Percentiles rank a stretch among this genome's conserved stretches.
Conservation (phyloP, 2,797 vertebrate genomes). For the Manis crassicaudata region DNA sequence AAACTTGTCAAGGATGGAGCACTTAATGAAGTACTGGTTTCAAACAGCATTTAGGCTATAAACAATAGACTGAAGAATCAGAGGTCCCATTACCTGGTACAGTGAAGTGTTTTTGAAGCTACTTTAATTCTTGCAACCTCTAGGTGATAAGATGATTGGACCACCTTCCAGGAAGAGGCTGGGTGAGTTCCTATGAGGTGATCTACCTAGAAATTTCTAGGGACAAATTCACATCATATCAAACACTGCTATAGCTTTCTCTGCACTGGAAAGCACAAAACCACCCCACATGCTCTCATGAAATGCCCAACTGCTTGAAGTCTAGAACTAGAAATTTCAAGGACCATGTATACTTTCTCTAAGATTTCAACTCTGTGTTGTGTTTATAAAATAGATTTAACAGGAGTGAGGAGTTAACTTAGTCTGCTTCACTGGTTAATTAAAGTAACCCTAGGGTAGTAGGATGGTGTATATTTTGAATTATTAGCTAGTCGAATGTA, state of each 20-base stretch:
- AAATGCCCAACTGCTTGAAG: not conserved
- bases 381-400: conserved; percentile 34
- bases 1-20: conserved; percentile 11
- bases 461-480: not conserved
- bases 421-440: conserved; percentile 15
- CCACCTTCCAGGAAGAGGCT: not conserved
- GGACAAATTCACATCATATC: not conserved
- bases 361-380: not conserved
- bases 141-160: not conserved
- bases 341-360: not conserved
- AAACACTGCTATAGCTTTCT: not conserved
- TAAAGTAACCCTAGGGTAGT: not conserved
- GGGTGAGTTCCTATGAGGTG: not conserved
- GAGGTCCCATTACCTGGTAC: not conserved
- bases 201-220: not conserved
- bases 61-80: conserved; percentile 28
- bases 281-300: not conserved
- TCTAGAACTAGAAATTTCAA: not conserved
- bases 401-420: conserved; percentile 32
- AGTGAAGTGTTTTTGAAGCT: not conserved
- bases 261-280: not conserved
- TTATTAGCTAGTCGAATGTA: not conserved
- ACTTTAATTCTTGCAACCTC: not conserved
- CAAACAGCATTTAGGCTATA: conserved; percentile 7
- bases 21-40: conserved; percentile 47